Conservation (phyloP, 1,140 invertebrate genomes). For the Hirudo medicinalis region DNA sequence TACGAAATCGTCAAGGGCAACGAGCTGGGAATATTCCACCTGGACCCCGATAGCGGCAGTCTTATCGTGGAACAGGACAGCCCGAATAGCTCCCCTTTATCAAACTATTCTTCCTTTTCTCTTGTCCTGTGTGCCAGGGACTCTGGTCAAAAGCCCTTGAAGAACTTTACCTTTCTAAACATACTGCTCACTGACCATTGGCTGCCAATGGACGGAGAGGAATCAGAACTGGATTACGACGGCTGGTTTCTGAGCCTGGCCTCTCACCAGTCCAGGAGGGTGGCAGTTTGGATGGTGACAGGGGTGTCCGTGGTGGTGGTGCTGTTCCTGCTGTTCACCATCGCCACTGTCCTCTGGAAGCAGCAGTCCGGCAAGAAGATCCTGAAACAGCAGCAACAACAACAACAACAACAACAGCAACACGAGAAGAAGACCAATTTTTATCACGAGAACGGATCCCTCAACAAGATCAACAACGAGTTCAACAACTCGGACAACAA, state of each 20-base stretch:
- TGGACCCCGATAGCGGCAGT: conserved; percentile 56
- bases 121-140: neutral
- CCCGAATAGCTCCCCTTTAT: neutral
- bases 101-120: neutral
- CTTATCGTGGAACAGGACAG: neutral
- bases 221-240: too few relatives aligned
- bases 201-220: neutral
- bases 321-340: neutral
- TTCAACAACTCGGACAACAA: too few relatives aligned
- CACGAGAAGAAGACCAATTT: too few relatives aligned
- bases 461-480: too few relatives aligned
- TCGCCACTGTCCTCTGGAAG: neutral
- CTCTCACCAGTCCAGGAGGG: neutral
- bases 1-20: conserved; percentile 58
- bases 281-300: conserved; percentile 5
- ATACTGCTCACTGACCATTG: neutral
- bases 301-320: neutral
- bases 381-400: too few relatives aligned
- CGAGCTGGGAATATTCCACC: conserved; percentile 65
- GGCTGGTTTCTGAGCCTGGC: too few relatives aligned
- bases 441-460: too few relatives aligned
- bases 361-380: neutral
- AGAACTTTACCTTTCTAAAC: neutral
- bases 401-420: too few relatives aligned
- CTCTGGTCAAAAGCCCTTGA: neutral